Percentiles rank a stretch among this genome's conserved stretches.
Evolutionary conservation across 2,113 vertebrate genomes (phyloP).

Genomic region (Plestiodon gilberti): DNA sequence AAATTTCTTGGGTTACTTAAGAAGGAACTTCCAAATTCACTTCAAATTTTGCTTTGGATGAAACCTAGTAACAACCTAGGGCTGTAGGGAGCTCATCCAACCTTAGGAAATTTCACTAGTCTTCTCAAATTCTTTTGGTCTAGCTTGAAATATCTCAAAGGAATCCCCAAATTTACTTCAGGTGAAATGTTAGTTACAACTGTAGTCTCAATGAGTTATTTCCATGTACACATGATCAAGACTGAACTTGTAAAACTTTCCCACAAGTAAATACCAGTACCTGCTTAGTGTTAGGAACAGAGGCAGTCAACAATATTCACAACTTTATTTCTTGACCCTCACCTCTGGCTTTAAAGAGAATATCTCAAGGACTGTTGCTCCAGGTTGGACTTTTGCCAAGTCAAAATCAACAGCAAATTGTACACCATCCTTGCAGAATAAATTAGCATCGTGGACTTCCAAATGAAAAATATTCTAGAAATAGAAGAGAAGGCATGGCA

Average conservation of each 20-base stretch:
- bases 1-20: not conserved
- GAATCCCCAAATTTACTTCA: not conserved
- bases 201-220: not conserved
- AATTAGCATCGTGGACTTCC: conserved; percentile 76
- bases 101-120: not conserved
- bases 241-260: not conserved
- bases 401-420: conserved; percentile 80
- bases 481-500: conserved; percentile 30
- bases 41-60: too few species aligned
- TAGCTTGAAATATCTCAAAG: conserved; percentile 1
- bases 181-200: not conserved
- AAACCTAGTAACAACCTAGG: too few species aligned
- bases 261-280: not conserved
- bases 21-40: too few species aligned
- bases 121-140: not conserved
- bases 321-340: conserved; percentile 22
- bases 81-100: too few species aligned
- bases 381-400: conserved; percentile 74
- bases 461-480: conserved; percentile 78
- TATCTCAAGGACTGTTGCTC: conserved; percentile 67
- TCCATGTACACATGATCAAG: not conserved
- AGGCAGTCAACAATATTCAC: not conserved
- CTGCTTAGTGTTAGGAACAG: not conserved
- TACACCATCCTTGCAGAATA: conserved; percentile 68
- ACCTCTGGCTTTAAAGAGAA: conserved; percentile 80